Conservation (phyloP, 2,113 vertebrate species). For the Tupaia tana region DNA sequence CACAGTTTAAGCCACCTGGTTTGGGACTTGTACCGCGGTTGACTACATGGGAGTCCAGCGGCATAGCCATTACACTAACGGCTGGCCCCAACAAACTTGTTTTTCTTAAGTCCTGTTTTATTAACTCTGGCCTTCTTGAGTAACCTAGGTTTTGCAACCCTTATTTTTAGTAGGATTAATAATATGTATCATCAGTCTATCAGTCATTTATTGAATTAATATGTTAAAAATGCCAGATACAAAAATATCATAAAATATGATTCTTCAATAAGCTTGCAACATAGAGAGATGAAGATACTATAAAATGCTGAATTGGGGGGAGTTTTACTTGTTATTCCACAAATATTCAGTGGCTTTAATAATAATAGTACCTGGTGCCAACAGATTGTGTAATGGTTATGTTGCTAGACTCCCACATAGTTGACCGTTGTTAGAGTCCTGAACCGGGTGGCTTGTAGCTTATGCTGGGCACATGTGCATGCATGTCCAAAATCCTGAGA, state of each 20-base stretch:
- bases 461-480: too few relatives aligned
- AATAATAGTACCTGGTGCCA: not conserved
- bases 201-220: slow-evolving; percentile 23
- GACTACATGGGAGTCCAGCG: too few relatives aligned
- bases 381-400: too few relatives aligned
- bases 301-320: slow-evolving; percentile 35
- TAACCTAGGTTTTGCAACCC: not conserved
- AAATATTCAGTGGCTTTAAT: slow-evolving; percentile 11
- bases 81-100: not conserved
- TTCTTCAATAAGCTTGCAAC: slow-evolving; percentile 13
- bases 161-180: slow-evolving; percentile 24
- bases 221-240: not conserved
- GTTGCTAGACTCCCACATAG: too few relatives aligned
- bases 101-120: not conserved
- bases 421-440: too few relatives aligned
- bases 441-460: too few relatives aligned
- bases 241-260: slow-evolving; percentile 28
- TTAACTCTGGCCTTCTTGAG: slow-evolving; percentile 4
- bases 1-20: too few relatives aligned
- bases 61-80: too few relatives aligned
- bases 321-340: slow-evolving; percentile 17
- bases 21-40: too few relatives aligned
- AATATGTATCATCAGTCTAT: not conserved
- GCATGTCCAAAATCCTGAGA: too few relatives aligned
- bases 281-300: not conserved